These are phyloP conservation scores for Punctoribates punctum DNA, from an alignment of 2,888 invertebrate species.

Conservation along the genomic window DNA sequence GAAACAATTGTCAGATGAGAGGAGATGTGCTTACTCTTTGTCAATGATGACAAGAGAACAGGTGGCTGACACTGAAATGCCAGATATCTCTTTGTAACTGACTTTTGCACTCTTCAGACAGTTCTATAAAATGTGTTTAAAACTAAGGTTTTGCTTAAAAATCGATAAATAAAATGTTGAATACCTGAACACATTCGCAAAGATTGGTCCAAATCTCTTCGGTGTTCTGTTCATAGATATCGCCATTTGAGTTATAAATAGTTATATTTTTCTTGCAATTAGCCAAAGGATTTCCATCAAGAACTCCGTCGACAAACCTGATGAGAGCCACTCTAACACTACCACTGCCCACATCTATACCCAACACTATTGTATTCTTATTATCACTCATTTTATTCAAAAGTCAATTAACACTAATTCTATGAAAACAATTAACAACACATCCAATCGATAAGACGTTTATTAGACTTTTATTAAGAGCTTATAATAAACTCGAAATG, in stretches of 20 bases:
- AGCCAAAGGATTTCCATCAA: conserved; percentile 53
- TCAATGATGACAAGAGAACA: conserved; percentile 84
- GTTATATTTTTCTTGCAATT: conserved; percentile 56
- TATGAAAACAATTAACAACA: no score
- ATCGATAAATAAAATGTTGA: not conserved
- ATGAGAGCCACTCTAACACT: conserved; percentile 84
- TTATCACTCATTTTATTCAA: not conserved
- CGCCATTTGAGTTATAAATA: conserved; percentile 71
- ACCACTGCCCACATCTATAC: conserved; percentile 78
- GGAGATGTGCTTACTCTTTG: conserved; percentile 51
- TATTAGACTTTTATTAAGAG: no score
- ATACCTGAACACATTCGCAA: conserved; percentile 52
- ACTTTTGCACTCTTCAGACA: conserved; percentile 24
- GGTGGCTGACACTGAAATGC: conserved; percentile 94
- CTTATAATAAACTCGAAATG: no score
- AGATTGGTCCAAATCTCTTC: conserved; percentile 80
- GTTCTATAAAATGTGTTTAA: conserved; percentile 65
- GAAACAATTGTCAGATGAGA: no score
- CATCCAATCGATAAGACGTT: no score
- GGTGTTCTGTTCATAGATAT: conserved; percentile 86
- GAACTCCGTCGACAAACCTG: conserved; percentile 60
- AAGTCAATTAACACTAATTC: no score
- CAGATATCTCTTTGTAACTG: conserved; percentile 59
- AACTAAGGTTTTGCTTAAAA: not conserved
- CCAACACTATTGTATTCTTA: not conserved